phyloP scores from a whole-genome alignment of 1,140 invertebrate species.

The Zaprionus lachaisei region DNA sequence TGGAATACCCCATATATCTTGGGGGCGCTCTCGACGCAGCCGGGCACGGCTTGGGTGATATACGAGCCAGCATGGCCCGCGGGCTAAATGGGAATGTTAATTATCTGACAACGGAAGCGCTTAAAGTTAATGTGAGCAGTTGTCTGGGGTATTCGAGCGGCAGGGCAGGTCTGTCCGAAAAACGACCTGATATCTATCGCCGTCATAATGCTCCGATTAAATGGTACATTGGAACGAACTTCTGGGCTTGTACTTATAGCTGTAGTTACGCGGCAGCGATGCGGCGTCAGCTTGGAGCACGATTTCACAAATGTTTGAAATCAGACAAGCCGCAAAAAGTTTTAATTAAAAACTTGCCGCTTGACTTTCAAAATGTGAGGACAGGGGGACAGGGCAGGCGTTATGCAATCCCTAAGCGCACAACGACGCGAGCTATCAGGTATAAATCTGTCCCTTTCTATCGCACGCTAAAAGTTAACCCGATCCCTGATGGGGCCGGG shows the following conservation, averaged over 20 bases:
- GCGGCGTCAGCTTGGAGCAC: slow-evolving; percentile 50
- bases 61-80: slow-evolving; percentile 32
- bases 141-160: slow-evolving; percentile 28
- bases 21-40: slow-evolving; percentile 9
- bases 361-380: slow-evolving; percentile 43
- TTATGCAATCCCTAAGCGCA: slow-evolving; percentile 18
- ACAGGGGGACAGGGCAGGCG: too few relatives aligned
- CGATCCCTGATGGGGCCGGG: neutral
- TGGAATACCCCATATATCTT: slow-evolving; percentile 27
- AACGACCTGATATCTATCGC: slow-evolving; percentile 4
- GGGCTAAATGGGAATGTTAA: slow-evolving; percentile 76
- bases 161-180: slow-evolving; percentile 8
- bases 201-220: slow-evolving; percentile 31
- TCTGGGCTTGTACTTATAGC: slow-evolving; percentile 6
- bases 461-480: neutral
- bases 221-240: slow-evolving; percentile 23
- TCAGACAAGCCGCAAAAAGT: slow-evolving; percentile 67
- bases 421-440: neutral
- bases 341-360: slow-evolving; percentile 80
- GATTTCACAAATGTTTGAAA: slow-evolving; percentile 74
- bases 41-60: slow-evolving; percentile 29
- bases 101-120: slow-evolving; percentile 71
- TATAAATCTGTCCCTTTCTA: neutral
- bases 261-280: neutral
- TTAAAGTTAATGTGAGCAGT: slow-evolving; percentile 50